A percentile compares a stretch with the other conserved stretches of the same genome.
Conservation (phyloP, 2,113 vertebrate species). For the Crotalus horridus region DNA sequence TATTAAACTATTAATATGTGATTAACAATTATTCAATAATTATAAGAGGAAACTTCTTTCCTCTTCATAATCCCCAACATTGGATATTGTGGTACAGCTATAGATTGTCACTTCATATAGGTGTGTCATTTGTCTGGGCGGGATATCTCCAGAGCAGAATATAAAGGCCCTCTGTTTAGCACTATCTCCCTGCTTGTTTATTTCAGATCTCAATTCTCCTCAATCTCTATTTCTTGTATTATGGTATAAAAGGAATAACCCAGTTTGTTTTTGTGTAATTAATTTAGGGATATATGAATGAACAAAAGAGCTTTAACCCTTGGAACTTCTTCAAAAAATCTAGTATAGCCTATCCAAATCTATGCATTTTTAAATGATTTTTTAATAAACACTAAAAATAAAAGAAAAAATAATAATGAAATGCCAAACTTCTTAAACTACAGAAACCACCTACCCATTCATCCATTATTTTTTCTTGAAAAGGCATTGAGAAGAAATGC, state of each 20-base stretch:
- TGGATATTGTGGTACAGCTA: not conserved
- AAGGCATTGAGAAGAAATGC: not conserved
- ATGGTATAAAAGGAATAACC: not conserved
- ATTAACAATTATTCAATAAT: not conserved
- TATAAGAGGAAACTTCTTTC: not conserved
- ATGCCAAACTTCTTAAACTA: not conserved
- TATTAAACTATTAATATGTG: not conserved
- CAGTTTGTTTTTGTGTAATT: too few relatives aligned
- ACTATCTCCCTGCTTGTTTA: not conserved
- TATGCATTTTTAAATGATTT: not conserved
- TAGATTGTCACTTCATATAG: not conserved
- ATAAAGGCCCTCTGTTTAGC: not conserved
- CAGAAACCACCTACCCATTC: too few relatives aligned
- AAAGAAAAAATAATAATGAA: not conserved
- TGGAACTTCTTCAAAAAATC: not conserved
- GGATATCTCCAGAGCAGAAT: not conserved
- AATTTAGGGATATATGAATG: not conserved
- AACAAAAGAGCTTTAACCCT: not conserved
- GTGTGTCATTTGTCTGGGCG: not conserved
- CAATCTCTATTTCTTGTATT: not conserved
- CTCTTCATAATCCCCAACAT: not conserved
- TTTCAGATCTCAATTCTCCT: not conserved
- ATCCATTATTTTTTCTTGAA: not conserved
- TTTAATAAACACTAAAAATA: not conserved
- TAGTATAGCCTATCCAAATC: not conserved